Evolutionary conservation across 1,140 invertebrate species (phyloP).

Genomic region (Lasioglossum baleicum): DNA sequence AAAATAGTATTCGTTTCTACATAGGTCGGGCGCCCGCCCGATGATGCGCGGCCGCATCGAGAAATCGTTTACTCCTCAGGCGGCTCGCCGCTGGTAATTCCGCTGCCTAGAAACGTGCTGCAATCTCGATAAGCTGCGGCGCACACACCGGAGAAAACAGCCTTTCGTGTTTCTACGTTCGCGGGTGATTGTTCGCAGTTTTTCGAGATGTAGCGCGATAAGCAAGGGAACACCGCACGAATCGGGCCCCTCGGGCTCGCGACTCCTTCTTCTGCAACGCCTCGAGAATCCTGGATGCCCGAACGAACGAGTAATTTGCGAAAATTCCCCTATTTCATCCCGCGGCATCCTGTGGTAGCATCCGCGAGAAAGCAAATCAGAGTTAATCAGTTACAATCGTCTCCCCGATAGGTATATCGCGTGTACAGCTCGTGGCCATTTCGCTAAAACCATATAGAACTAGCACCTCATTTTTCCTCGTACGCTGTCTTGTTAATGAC

Average conservation of each 20-base stretch:
- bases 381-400: no score
- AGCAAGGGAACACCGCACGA: slow-evolving; percentile 25
- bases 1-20: no score
- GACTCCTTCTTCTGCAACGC: neutral
- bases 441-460: no score
- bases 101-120: slow-evolving; percentile 54
- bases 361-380: no score
- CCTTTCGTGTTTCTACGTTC: slow-evolving; percentile 24
- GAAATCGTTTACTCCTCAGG: slow-evolving; percentile 26
- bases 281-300: neutral
- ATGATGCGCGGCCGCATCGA: slow-evolving; percentile 32
- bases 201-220: slow-evolving; percentile 48
- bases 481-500: no score
- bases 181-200: slow-evolving; percentile 42
- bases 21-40: neutral
- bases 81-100: slow-evolving; percentile 48
- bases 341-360: no score
- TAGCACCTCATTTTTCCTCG: no score
- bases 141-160: slow-evolving; percentile 16
- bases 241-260: slow-evolving; percentile 7
- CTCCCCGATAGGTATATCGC: no score
- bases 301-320: no score
- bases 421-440: no score
- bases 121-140: slow-evolving; percentile 53
- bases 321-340: no score